These are phyloP conservation scores for Ophthalmolycus amberensis DNA, from an alignment of 2,113 vertebrate species.

Conservation along the genomic window DNA sequence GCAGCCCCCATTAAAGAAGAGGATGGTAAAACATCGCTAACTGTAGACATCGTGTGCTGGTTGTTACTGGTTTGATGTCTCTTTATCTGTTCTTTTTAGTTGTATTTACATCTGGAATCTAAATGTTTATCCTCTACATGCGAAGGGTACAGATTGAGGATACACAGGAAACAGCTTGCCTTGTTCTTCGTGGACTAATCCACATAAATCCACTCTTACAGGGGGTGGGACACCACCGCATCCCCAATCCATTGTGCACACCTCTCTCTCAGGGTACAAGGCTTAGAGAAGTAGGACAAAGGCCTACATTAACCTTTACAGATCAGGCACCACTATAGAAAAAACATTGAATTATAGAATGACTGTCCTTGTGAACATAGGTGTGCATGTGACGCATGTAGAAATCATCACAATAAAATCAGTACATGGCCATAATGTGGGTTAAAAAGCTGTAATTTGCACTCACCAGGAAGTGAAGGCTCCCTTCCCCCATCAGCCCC, in stretches of 20 bases:
- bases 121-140: neutral
- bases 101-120: conserved; percentile 27
- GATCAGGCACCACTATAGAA: conserved; percentile 48
- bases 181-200: conserved; percentile 82
- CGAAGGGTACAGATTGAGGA: conserved; percentile 19
- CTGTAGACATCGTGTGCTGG: conserved; percentile 29
- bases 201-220: conserved; percentile 81
- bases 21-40: conserved; percentile 86
- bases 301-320: conserved; percentile 56
- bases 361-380: neutral
- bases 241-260: conserved; percentile 58
- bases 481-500: conserved; percentile 37
- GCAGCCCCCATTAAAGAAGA: conserved; percentile 90
- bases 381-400: neutral
- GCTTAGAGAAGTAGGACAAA: conserved; percentile 77
- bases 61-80: neutral
- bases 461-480: conserved; percentile 24
- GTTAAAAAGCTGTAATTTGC: conserved; percentile 41
- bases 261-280: conserved; percentile 60
- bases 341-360: conserved; percentile 22
- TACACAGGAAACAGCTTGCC: conserved; percentile 76
- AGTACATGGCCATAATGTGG: neutral
- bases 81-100: neutral
- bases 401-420: conserved; percentile 14
- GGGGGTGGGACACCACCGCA: conserved; percentile 63